A percentile compares a stretch with the other conserved stretches of the same genome.
phyloP scores from a whole-genome alignment of 2,113 vertebrate species.

The Cyprinus carpio region DNA sequence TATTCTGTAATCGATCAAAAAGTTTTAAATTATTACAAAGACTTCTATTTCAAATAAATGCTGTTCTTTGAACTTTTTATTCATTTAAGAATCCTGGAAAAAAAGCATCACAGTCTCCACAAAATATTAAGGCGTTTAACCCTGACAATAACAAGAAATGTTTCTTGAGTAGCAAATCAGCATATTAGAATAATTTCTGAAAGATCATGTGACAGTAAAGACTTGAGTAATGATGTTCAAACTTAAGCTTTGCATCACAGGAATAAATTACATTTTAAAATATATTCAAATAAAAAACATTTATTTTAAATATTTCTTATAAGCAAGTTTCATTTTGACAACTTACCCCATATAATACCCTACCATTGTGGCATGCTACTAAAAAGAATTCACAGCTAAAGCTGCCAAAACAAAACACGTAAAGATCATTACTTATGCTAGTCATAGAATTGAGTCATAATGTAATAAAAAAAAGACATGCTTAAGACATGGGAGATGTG shows the following conservation, averaged over 20 bases:
- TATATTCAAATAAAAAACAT: too few relatives aligned
- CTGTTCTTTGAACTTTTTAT: background rate
- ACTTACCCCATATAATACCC: background rate
- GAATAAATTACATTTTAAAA: too few relatives aligned
- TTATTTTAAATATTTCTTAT: too few relatives aligned
- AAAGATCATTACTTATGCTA: background rate
- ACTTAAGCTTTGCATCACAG: too few relatives aligned
- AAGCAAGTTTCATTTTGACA: too few relatives aligned
- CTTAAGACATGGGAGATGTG: background rate
- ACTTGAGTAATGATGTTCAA: background rate
- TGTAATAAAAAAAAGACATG: background rate
- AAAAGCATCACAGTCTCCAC: too few relatives aligned
- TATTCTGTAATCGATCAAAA: background rate
- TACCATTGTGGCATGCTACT: background rate
- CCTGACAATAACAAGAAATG: too few relatives aligned
- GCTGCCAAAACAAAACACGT: background rate
- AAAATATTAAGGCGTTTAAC: too few relatives aligned
- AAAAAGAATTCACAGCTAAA: too few relatives aligned
- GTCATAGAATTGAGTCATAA: background rate
- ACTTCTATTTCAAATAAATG: background rate
- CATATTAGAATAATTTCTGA: background rate
- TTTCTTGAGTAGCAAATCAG: too few relatives aligned
- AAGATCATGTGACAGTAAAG: background rate
- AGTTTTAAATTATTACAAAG: background rate
- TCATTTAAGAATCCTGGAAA: background rate